phyloP scores from a whole-genome alignment of 2,797 vertebrate genomes.

The Girardinus metallicus region DNA sequence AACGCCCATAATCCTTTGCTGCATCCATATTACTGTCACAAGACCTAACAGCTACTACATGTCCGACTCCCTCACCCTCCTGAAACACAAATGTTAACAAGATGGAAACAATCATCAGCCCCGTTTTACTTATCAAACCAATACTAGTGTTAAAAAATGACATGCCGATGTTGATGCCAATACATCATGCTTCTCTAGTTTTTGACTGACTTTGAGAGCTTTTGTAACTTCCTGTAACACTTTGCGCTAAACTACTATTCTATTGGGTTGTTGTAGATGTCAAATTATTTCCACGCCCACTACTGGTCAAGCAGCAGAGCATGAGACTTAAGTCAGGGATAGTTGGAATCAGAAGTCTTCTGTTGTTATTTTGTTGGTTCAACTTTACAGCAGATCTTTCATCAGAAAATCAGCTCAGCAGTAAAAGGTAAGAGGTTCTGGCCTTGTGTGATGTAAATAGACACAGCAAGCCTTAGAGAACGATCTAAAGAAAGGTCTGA shows the following conservation, averaged over 20 bases:
- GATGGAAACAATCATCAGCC: too few species aligned
- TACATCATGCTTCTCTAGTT: not conserved
- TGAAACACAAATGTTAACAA: too few species aligned
- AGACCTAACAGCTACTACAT: too few species aligned
- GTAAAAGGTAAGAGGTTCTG: slow-evolving; percentile 33
- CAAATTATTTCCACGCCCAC: not conserved
- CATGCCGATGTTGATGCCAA: too few species aligned
- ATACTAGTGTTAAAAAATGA: too few species aligned
- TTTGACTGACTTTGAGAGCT: not conserved
- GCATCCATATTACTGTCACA: too few species aligned
- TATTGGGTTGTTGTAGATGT: not conserved
- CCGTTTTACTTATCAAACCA: too few species aligned
- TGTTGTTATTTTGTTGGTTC: not conserved
- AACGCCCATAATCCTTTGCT: too few species aligned
- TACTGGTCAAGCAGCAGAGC: not conserved
- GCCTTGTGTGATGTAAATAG: slow-evolving; percentile 66
- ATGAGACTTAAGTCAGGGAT: not conserved
- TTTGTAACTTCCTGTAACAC: not conserved
- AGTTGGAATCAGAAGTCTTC: not conserved
- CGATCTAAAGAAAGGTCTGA: slow-evolving; percentile 56
- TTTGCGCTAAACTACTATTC: not conserved
- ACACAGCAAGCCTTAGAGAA: slow-evolving; percentile 35
- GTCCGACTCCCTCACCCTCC: too few species aligned
- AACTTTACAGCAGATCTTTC: slow-evolving; percentile 25
- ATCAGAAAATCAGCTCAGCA: slow-evolving; percentile 10